Evolutionary conservation across 2,888 invertebrate genomes (phyloP), one percentile per base, ranked within the genome.

Genomic region (Drosophila nr. medialis): DNA sequence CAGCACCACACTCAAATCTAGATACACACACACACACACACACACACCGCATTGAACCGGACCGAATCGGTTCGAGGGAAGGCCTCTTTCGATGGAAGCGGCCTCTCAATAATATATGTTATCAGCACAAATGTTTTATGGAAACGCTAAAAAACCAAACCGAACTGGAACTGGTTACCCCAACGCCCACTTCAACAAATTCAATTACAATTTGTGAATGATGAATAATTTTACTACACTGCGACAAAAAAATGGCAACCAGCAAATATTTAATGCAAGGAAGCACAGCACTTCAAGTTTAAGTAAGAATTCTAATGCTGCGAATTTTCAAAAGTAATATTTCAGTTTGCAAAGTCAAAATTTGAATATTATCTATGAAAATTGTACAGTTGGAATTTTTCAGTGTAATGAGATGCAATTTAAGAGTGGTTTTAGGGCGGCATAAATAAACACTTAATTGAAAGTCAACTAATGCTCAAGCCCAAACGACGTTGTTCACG

Each of bases 1-100:
- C 45, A 15, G 0, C 65, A 66, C 32, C 77, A 80, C 80, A 83
- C 83, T 80, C 64, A 68, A 85, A 64, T 60, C 64, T 59, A 69
- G 45, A 24, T 55, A n/a, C 15, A 15, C 18, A 24, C 76, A 79
- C 81, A 21, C 30, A 24, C 24, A 2, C 24, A 29, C 29, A 30
- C 30, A 30, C 7, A 30, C 30, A 70, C 80, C 67, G 63, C 71
- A 53, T 30, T 18, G 36, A 75, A 75, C 73, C 30, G 38, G 29
- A 45, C 45, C 2, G 45, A 24, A 24, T 45, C 15, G 45, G 49
- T 49, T 48, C 13, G 24, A 11, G 11, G 24, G 48, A 24, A 24
- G 48, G 24, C 6, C 24, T 48, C 15, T 40, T 21, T 45, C 13
- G 21, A 49, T 64, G 24, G 48, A 24, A 36, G 30, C 30, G 36